These are phyloP conservation scores for Theristicus caerulescens DNA, from an alignment of 2,113 vertebrate genomes.

Conservation along the genomic window DNA sequence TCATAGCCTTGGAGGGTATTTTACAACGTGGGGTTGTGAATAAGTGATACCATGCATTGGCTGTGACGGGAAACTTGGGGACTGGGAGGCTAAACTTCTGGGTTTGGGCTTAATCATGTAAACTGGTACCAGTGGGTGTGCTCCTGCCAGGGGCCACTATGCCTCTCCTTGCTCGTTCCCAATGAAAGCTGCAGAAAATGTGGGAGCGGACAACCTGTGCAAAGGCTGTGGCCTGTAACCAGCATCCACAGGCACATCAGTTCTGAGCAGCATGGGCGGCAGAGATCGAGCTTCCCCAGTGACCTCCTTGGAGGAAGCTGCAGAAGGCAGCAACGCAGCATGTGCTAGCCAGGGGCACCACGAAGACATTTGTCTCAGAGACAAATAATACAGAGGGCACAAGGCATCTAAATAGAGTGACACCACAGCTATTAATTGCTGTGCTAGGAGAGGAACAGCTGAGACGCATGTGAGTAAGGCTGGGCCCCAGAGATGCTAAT, in stretches of 20 bases:
- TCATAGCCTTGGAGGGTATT: neutral
- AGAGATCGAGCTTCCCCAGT: neutral
- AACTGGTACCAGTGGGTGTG: neutral
- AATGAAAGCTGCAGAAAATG: neutral
- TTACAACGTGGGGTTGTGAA: neutral
- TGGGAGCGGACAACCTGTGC: neutral
- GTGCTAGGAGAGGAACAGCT: conserved; percentile 63
- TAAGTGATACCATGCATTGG: rapidly evolving
- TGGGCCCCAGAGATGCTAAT: conserved; percentile 81
- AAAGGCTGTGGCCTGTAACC: neutral
- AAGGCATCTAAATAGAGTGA: conserved; percentile 34
- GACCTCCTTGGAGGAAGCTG: neutral
- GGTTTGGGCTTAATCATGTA: neutral
- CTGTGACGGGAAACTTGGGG: neutral
- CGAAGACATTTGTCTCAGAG: neutral
- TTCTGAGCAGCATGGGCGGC: rapidly evolving
- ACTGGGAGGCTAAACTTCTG: neutral
- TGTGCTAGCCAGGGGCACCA: neutral
- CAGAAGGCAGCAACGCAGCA: neutral
- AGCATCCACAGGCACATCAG: neutral
- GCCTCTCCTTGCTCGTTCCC: neutral
- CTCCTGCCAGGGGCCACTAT: rapidly evolving
- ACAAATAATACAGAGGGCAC: neutral
- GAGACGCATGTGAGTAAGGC: conserved; percentile 73
- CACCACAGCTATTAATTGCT: conserved; percentile 55